Percentiles rank a stretch among this genome's conserved stretches.
Evolutionary conservation across 2,888 invertebrate species (phyloP).

Genomic region (Mimas tiliae): DNA sequence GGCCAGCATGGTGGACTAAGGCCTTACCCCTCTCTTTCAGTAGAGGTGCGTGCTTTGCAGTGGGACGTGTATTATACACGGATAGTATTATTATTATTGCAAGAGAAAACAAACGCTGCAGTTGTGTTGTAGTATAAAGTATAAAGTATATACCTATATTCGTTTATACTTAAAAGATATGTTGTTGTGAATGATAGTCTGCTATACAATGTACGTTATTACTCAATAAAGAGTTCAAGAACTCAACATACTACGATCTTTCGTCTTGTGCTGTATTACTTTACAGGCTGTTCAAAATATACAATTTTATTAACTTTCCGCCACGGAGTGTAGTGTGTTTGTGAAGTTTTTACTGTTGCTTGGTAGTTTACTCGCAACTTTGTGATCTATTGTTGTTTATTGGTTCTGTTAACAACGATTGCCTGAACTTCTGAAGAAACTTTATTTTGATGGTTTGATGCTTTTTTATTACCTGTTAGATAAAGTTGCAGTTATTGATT

Average conservation of each 20-base stretch:
- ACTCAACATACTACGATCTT: neutral
- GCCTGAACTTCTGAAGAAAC: slow-evolving; percentile 20
- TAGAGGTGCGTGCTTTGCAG: too few species aligned
- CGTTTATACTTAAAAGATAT: too few species aligned
- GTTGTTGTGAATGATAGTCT: too few species aligned
- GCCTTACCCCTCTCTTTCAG: too few species aligned
- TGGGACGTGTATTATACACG: too few species aligned
- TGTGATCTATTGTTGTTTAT: slow-evolving; percentile 50
- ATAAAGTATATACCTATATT: too few species aligned
- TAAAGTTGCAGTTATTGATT: neutral
- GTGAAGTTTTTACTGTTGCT: slow-evolving; percentile 42
- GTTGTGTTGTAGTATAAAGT: too few species aligned
- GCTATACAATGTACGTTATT: neutral
- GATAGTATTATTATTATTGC: too few species aligned
- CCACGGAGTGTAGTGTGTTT: slow-evolving; percentile 33
- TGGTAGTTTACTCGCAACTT: slow-evolving; percentile 46
- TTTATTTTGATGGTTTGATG: slow-evolving; percentile 30
- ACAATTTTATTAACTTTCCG: slow-evolving; percentile 30
- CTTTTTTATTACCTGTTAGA: slow-evolving; percentile 10
- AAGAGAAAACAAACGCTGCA: too few species aligned
- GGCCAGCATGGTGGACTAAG: too few species aligned
- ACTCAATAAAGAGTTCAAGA: neutral
- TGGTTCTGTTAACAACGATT: slow-evolving; percentile 31
- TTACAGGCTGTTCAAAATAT: slow-evolving; percentile 23
- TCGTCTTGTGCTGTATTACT: slow-evolving; percentile 12